Conservation (phyloP, 2,113 vertebrate species). For the Mesembrinibis cayennensis region DNA sequence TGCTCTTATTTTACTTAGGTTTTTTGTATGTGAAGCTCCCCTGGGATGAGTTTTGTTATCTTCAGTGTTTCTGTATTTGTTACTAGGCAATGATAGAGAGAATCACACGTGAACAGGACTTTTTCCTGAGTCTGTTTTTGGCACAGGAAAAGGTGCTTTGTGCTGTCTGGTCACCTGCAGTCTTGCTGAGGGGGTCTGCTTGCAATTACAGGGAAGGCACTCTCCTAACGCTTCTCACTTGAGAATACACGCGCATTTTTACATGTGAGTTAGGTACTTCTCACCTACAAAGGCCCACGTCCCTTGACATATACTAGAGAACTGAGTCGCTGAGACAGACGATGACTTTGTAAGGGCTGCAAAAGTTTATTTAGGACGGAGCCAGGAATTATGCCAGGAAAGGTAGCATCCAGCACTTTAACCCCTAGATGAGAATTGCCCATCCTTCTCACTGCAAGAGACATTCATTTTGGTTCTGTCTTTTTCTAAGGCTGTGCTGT, state of each 20-base stretch:
- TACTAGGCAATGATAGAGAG: neutral
- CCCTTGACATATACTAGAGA: neutral
- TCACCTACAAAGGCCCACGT: neutral
- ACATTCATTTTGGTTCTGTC: neutral
- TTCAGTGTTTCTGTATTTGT: neutral
- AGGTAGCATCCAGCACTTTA: neutral
- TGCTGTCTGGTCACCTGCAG: neutral
- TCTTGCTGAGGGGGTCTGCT: neutral
- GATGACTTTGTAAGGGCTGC: neutral
- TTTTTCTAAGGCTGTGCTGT: neutral
- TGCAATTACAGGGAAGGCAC: neutral
- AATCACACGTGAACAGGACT: neutral
- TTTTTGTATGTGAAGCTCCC: neutral
- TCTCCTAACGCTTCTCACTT: neutral
- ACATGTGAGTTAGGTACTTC: neutral
- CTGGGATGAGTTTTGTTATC: neutral
- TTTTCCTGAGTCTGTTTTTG: neutral
- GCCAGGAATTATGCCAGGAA: neutral
- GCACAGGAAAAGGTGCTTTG: neutral
- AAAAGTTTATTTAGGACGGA: neutral
- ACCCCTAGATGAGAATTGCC: neutral
- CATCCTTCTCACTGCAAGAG: neutral
- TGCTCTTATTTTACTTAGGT: neutral
- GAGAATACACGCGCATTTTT: accelerated
- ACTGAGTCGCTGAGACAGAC: neutral